These are phyloP conservation scores for Agapornis roseicollis DNA, from an alignment of 2,113 vertebrate species.

Conservation along the genomic window DNA sequence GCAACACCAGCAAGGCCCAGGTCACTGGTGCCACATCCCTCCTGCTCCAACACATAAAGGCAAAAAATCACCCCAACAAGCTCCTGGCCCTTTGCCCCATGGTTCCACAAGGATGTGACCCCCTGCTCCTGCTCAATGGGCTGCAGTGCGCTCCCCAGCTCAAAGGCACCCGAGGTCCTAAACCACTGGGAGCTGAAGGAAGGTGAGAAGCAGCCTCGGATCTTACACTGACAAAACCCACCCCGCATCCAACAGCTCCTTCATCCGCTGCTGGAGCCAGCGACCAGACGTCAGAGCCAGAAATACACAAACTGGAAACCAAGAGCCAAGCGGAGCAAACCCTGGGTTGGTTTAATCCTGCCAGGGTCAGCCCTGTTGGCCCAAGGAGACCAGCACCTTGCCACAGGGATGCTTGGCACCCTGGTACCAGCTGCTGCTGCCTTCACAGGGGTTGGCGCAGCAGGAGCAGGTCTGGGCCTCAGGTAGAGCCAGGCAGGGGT, in stretches of 20 bases:
- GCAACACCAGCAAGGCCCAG: neutral
- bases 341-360: neutral
- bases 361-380: neutral
- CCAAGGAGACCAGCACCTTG: neutral
- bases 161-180: neutral
- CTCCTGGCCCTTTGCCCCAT: fast-evolving
- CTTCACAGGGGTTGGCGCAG: neutral
- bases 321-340: neutral
- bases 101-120: neutral
- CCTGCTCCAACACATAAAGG: neutral
- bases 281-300: neutral
- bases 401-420: neutral
- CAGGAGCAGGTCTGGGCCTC: neutral
- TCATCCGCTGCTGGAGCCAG: neutral
- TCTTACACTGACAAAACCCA: neutral
- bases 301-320: neutral
- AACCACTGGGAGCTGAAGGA: neutral
- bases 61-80: neutral
- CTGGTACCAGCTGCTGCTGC: fast-evolving
- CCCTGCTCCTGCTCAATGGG: neutral
- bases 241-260: neutral
- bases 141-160: neutral
- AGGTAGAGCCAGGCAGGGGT: neutral
- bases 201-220: neutral
- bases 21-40: fast-evolving